Base-by-base conservation (phyloP, 2,797 vertebrate genomes). In the Neopelma chrysocephalum region DNA sequence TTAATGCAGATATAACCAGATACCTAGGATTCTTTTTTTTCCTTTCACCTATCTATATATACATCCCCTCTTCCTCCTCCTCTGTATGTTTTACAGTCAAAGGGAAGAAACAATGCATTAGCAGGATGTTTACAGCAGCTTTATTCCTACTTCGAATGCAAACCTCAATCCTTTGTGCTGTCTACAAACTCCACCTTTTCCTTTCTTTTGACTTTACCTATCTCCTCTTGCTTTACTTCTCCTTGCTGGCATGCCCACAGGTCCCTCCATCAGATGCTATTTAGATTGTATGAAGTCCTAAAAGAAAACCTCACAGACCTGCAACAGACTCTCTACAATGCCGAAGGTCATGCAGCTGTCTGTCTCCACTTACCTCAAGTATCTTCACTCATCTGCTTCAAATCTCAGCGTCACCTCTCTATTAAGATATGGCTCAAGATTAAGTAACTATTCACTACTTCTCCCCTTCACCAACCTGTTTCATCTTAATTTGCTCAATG, bases 211-310 rank as follows among this genome's bases (percentile, higher is more conserved):
- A 43, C 31, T 71, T 89, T 1, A 66, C 16, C 11, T 6, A 23
- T 19, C 19, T 82, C 12, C 17, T 40, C 48, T 71, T 26, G 7
- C 29, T 66, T 50, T 32, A 20, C 19, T 56, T 3, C 11, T 80
- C 43, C 60, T 78, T 5, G 5, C 6, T 1, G 1, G 8, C 43
- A 50, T 0, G 4, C 2, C 5, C 56, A 21, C 1, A 1, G n/a
- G 20, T 47, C 85, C 40, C 65, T 58, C 47, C 50, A 34, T 43
- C 43, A 32, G 7, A 8, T 15, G 22, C 8, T 85, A 48, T 8
- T 48, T 43, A 60, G 4, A 8, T 8, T 73, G 27, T 2, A 47
- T 31, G 8, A 71, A 40, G 21, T 43, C 45, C 32, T 57, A 54
- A 48, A 57, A 48, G 25, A 83, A 88, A 86, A 80, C 29, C 25